phyloP scores from a whole-genome alignment of 2,113 vertebrate species.

The Trematocara nigrifrons region DNA sequence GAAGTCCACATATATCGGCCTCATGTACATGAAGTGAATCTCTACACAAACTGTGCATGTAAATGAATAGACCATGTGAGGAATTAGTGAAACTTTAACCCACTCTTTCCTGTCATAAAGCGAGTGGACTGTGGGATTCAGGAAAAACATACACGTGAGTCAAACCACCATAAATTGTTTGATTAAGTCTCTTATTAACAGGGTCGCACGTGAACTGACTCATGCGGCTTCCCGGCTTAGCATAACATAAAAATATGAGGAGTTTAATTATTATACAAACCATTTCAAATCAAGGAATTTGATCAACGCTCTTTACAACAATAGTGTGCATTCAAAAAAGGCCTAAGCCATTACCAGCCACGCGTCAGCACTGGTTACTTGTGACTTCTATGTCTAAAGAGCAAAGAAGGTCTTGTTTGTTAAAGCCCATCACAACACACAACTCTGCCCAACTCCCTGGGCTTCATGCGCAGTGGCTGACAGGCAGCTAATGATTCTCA shows the following conservation, averaged over 20 bases:
- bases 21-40: background rate
- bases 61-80: background rate
- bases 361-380: background rate
- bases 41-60: background rate
- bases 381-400: background rate
- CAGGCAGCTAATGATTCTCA: slow-evolving; percentile 42
- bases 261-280: background rate
- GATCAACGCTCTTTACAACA: background rate
- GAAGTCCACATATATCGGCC: background rate
- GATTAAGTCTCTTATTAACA: background rate
- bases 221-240: background rate
- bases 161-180: background rate
- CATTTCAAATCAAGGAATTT: background rate
- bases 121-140: background rate
- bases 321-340: background rate
- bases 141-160: background rate
- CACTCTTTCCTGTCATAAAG: background rate
- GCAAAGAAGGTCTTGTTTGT: slow-evolving; percentile 23
- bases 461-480: slow-evolving; percentile 6
- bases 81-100: background rate
- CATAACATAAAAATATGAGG: background rate
- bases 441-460: background rate
- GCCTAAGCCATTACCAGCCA: background rate
- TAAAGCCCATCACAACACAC: slow-evolving; percentile 3
- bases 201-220: background rate